Base-by-base conservation (phyloP, 2,888 invertebrate species). In the Hypolimnas misippus region DNA sequence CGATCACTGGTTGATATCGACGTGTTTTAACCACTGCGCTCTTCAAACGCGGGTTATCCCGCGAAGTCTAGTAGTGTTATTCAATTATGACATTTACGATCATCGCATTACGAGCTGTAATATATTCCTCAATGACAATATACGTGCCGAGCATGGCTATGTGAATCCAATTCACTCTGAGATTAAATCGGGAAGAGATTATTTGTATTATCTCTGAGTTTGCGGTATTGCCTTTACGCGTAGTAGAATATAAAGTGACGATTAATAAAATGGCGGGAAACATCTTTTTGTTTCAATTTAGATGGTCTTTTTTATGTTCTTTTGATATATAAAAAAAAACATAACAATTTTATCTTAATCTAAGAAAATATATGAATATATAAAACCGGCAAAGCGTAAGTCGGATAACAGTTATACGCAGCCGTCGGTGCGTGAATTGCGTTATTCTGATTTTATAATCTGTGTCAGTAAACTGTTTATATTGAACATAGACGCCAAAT, bases 181-280 rank as follows among this genome's bases (percentile, higher is more conserved):
- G 59, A 60, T 60, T 38, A 46, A 49, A 60, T 46, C 46, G 35
- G 21, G 35, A 46, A 53, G 44, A 58, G 53, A 46, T 35, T 53
- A 46, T 59, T 53, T 46, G 25, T 54, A 25, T 53, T 60, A 54
- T 35, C 46, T 25, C 46, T 35, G 14, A 46, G 17, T 25, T 46
- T 25, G 44, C 17, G 46, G 42, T 35, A 38, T 42, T 44, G 58
- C 17, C 29, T 54, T 53, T 17, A 46, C 21, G 6, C 25, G 44
- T 3, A 35, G 0, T 46, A 7, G 53, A 44, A 52, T 59, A 44
- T 25, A 59, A 53, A 53, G 46, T 31, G 33, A 21, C 7, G 17
- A 10, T 25, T n/a, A 35, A 44, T n/a, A 51, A 40, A 16, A 21
- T 44, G 14, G 40, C 25, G 10, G 40, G 12, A 16, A 49, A 7